phyloP scores from a whole-genome alignment of 1,140 invertebrate genomes.

The Diabrotica undecimpunctata region DNA sequence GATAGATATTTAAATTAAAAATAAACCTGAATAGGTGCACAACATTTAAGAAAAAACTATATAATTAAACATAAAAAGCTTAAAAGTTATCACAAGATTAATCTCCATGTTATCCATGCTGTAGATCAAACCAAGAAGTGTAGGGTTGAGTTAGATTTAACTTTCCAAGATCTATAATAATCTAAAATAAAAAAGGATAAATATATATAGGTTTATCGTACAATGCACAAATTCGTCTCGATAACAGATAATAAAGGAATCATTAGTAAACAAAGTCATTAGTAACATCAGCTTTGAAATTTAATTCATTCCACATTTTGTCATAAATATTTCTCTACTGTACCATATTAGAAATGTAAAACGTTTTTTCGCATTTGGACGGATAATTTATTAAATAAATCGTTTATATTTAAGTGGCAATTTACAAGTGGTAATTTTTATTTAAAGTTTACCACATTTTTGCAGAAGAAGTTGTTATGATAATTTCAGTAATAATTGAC shows the following conservation, averaged over 20 bases:
- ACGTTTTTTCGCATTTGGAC: not conserved
- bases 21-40: too few species aligned
- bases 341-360: not conserved
- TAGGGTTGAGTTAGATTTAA: conserved; percentile 62
- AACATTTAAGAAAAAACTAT: too few species aligned
- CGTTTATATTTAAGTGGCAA: too few species aligned
- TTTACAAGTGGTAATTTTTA: too few species aligned
- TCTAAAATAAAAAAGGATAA: conserved; percentile 43
- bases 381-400: too few species aligned
- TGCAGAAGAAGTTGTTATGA: too few species aligned
- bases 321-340: not conserved
- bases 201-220: not conserved
- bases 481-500: too few species aligned
- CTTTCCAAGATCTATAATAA: conserved; percentile 62
- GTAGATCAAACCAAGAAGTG: conserved; percentile 69
- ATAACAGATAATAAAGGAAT: too few species aligned
- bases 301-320: not conserved
- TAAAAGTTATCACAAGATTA: not conserved
- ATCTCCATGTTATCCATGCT: conserved; percentile 52
- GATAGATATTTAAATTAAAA: too few species aligned
- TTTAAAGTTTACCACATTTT: too few species aligned
- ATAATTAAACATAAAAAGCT: too few species aligned
- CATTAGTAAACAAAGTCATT: not conserved
- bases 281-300: not conserved
- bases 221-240: too few species aligned